A percentile compares a stretch with the other conserved stretches of the same genome.
phyloP scores from a whole-genome alignment of 2,113 vertebrate genomes.

The Xerus inauris region DNA sequence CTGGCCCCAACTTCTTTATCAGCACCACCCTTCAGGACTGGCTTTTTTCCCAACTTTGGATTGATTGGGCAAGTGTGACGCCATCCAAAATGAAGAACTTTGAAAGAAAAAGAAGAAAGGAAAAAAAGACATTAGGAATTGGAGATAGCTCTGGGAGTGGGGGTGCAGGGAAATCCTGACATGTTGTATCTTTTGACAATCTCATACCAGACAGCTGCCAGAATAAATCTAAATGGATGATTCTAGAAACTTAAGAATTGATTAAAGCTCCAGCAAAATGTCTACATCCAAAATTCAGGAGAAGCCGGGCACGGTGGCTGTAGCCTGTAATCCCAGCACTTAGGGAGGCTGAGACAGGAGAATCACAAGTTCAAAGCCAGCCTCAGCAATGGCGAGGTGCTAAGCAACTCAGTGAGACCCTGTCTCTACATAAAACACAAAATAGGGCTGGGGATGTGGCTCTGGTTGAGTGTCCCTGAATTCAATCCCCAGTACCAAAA shows the following conservation, averaged over 20 bases:
- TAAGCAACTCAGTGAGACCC: too few species aligned
- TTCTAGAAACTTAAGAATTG: constrained; percentile 71
- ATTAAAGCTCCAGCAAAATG: constrained; percentile 76
- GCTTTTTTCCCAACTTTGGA: not conserved
- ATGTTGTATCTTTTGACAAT: not conserved
- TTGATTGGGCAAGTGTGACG: constrained; percentile 69
- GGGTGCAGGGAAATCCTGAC: not conserved
- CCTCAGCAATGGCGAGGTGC: too few species aligned
- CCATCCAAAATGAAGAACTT: constrained; percentile 34
- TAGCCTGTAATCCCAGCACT: too few species aligned
- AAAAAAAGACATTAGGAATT: too few species aligned
- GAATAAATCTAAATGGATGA: constrained; percentile 51
- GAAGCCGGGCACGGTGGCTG: too few species aligned
- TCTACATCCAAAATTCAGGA: constrained; percentile 80
- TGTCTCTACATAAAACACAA: too few species aligned
- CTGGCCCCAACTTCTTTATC: constrained; percentile 83
- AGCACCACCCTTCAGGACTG: constrained; percentile 69
- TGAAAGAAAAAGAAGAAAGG: not conserved
- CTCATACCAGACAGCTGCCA: not conserved
- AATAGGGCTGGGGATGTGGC: too few species aligned
- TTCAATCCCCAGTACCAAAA: too few species aligned
- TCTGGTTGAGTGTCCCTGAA: too few species aligned
- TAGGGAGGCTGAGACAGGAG: too few species aligned
- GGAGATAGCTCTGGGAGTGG: not conserved
- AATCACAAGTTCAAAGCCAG: too few species aligned